Evolutionary conservation across 2,113 vertebrate genomes (phyloP), one percentile per base, ranked within the genome.

Genomic region (Poicephalus gulielmi): DNA sequence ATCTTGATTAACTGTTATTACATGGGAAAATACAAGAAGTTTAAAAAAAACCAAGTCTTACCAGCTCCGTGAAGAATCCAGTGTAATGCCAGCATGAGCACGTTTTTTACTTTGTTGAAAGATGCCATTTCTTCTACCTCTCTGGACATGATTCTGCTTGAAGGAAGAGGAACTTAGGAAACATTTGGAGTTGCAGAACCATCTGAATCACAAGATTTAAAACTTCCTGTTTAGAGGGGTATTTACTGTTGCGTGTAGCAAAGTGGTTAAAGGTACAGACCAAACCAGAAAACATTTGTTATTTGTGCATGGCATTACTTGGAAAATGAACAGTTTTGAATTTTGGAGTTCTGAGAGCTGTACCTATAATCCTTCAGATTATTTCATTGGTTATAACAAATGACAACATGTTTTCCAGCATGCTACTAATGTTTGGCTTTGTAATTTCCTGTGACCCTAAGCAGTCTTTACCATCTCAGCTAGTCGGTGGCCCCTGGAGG

Each of bases 101-200:
- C 0, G 0, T 80, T 39, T 47, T 68, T 89, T 17, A 75, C 16
- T 49, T 63, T 70, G 59, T 66, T 68, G 83, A 47, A 41, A 17
- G 78, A 17, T 77, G 81, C 96, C 98, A 98, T 98, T 60, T 96
- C 96, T 95, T 62, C 18, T 80, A 5, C 60, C 52, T 80, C 39
- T 79, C 64, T 57, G 43, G 53, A 92, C 73, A 74, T 66, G 8
- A 23, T 50, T 89, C 81, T 95, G 46, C 92, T 93, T 44, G 25
- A 91, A 94, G 92, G 94, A 97, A 97, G 94, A 96, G 97, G 97
- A 98, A 98, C 95, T 97, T 88, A 75, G 14, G 90, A 95, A 88
- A 88, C 41, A 8, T 57, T 53, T 86, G 79, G 62, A 83, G 55
- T 94, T 97, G 73, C 85, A 77, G 67, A 94, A 90, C 7, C 0